Base-by-base conservation (phyloP, 2,113 vertebrate species). In the Chionis minor region DNA sequence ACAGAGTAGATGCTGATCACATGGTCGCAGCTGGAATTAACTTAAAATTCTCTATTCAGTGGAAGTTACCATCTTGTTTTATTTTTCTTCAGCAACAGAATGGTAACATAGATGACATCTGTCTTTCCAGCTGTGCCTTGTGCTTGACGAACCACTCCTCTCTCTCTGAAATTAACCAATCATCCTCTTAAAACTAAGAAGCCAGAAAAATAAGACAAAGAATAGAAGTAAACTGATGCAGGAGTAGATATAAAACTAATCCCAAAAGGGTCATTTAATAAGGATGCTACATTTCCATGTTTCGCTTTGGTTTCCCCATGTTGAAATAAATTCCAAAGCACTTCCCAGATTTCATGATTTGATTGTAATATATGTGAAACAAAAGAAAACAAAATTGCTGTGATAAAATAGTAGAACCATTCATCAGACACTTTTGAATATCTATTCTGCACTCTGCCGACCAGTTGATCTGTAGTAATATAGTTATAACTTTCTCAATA, bases 91-190 rank as follows among this genome's bases (percentile, higher is more conserved):
- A 89, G 65, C 13, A 89, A 66, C 69, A 89, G 86, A 95, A 87
- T 75, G 52, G 73, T 92, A 75, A 75, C 22, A 0, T 52, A 71
- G 71, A 86, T 86, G 75, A 86, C 95, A 96, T 95, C 95, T 96
- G 96, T 93, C 95, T 90, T 94, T 83, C 82, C 96, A 97, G 93
- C 92, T 96, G 94, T 94, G 96, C 33, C 40, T 35, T 91, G 78
- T 88, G 58, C 52, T 82, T 0, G 0, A 63, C 55, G 21, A 95
- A 56, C 19, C 26, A 65, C 65, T 79, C 17, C 27, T 59, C 19
- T 86, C 40, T 69, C 54, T 83, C 59, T 81, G 73, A 89, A 91
- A 55, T 86, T 89, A 95, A 49, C 49, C 35, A 89, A 8, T 56
- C 77, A 65, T 40, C 42, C 59, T 77, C 55, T 74, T 72, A 81